Evolutionary conservation across 2,888 invertebrate genomes (phyloP).

Genomic region (Drosophila putrida): DNA sequence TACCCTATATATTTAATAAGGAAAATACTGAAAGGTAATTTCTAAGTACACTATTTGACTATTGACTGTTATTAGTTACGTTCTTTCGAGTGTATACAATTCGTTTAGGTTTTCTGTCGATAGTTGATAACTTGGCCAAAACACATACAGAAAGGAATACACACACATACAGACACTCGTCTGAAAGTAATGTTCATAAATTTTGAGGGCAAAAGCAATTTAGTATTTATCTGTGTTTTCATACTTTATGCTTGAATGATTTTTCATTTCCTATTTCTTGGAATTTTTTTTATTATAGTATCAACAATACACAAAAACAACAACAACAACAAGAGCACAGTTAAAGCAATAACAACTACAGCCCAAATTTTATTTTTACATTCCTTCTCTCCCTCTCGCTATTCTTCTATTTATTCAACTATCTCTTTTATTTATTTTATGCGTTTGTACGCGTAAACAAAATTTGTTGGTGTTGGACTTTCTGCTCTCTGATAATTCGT

Average conservation of each 20-base stretch:
- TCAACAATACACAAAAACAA: slow-evolving; percentile 47
- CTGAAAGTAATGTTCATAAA: slow-evolving; percentile 37
- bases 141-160: background rate
- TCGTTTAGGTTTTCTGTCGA: slow-evolving; percentile 9
- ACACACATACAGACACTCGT: background rate
- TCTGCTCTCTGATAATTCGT: slow-evolving; percentile 61
- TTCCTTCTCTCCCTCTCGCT: background rate
- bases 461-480: slow-evolving; percentile 34
- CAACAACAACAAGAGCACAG: slow-evolving; percentile 31
- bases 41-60: background rate
- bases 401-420: background rate
- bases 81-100: slow-evolving; percentile 15
- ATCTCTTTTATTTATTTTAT: slow-evolving; percentile 15
- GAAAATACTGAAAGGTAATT: background rate
- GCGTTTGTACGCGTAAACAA: slow-evolving; percentile 58
- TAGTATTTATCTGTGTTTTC: slow-evolving; percentile 74
- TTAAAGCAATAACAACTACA: slow-evolving; percentile 56
- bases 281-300: slow-evolving; percentile 59
- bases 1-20: background rate
- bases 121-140: slow-evolving; percentile 26
- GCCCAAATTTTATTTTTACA: slow-evolving; percentile 31
- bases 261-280: slow-evolving; percentile 70
- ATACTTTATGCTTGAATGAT: slow-evolving; percentile 76
- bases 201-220: slow-evolving; percentile 61
- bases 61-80: background rate